Evolutionary conservation across 2,113 vertebrate species (phyloP), one percentile per base, ranked within the genome.

Genomic region (Carettochelys insculpta): DNA sequence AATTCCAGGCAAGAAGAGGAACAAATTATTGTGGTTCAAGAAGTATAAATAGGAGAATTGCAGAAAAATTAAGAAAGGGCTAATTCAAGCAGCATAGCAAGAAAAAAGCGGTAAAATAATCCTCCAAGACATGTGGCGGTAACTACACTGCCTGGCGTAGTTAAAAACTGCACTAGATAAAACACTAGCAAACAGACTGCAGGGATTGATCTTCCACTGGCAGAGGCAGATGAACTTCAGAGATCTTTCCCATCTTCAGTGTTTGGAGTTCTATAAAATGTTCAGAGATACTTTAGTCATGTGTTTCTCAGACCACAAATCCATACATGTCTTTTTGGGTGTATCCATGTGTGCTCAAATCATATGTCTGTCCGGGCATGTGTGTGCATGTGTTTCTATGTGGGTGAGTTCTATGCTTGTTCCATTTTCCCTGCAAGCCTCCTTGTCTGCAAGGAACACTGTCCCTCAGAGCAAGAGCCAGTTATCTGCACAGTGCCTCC

Each of bases 391-490:
- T 68, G 84, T 31, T 65, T 78, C 45, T n/a, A 38, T 3, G 94
- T 89, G 94, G 91, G 85, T 71, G 88, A 92, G 91, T 77, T 92
- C 13, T 94, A n/a, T 54, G 87, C 41, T 83, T 86, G 61, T 58
- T 92, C 94, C 92, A 80, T 77, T 92, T 91, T 75, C 85, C 45
- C 87, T 89, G 1, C 11, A 19, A 93, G 85, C 38, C 51, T 92
- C 77, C 71, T 14, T 25, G 51, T 82, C 90, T 88, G 20, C 65
- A 82, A 78, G 24, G 88, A 76, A 93, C 92, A 3, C 81, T 31
- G 78, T 53, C 27, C 52, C 78, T 56, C 41, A 41, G 24, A 92
- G 87, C 38, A 95, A 83, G 78, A 93, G 89, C 84, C 81, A 85
- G 22, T 77, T 6, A 87, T 77, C 80, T 77, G 94, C 73, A 88